phyloP scores from a whole-genome alignment of 2,113 vertebrate species.

The Mus musculus region DNA sequence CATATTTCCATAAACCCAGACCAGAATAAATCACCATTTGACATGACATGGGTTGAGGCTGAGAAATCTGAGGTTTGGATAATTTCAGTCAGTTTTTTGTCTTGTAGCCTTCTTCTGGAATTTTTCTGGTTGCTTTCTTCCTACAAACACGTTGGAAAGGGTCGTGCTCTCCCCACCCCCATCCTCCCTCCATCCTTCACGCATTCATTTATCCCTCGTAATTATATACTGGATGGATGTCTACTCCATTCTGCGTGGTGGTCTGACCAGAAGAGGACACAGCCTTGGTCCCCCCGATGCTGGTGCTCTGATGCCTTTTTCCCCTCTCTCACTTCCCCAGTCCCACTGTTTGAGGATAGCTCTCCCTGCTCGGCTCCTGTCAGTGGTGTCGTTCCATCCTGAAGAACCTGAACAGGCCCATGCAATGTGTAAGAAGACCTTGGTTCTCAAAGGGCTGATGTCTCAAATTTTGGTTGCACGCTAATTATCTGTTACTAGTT shows the following conservation, averaged over 20 bases:
- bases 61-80: neutral
- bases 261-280: neutral
- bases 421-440: neutral
- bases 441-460: neutral
- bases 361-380: neutral
- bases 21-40: neutral
- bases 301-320: neutral
- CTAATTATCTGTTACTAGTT: neutral
- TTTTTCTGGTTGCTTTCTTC: neutral
- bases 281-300: neutral
- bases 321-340: too few species aligned
- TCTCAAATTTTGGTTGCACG: neutral
- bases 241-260: too few species aligned
- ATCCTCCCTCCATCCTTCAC: neutral
- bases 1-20: neutral
- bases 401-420: neutral
- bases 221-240: too few species aligned
- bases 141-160: too few species aligned
- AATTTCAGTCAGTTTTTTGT: neutral
- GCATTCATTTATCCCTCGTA: too few species aligned
- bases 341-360: neutral
- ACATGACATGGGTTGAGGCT: neutral
- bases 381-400: too few species aligned
- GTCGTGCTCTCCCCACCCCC: neutral
- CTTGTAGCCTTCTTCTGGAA: neutral